Base-by-base conservation (phyloP, 2,888 invertebrate genomes). In the Eupithecia abbreviata region DNA sequence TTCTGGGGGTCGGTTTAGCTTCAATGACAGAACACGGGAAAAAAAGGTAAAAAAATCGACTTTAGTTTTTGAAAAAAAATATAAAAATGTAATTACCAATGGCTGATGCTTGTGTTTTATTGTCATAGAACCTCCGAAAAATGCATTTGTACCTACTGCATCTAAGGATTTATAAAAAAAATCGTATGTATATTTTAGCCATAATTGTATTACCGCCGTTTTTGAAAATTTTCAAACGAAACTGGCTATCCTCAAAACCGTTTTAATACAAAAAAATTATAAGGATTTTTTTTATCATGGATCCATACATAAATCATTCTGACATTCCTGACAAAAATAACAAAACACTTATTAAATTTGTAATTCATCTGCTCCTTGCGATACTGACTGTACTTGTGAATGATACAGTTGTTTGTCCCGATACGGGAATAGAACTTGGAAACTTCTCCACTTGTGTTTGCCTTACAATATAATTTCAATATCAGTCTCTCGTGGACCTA, bases 381-480 rank as follows among this genome's bases (percentile, higher is more conserved):
- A 42, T 13, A 18, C n/a, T n/a, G 45, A 68, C 45, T 69, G 18
- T 47, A 18, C 69, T 69, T 13, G 9, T 30, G 69, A 68, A 69
- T 47, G 69, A 69, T 69, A 30, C 69, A 45, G 47, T 69, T 68
- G 55, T 73, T 73, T 73, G 55, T 67, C 12, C 4, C 42, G 51
- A 67, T 49, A 65, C 65, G 70, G 65, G 49, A 70, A 74, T 70
- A 49, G 49, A 65, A 70, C 67, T 73, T 43, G 13, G n/a, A 73
- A 69, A 69, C 47, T 69, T 66, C 66, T 41, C 15, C 66, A 74
- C 70, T 74, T 74, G 65, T 65, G 49, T 65, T 73, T 51, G 43
- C 43, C 49, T 70, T 65, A 74, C 15, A 42, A 66, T 66, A 70
- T 69, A n/a, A 74, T 47, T 74, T 74, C 69, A 62, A 74, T 74